Percentiles rank a stretch among this genome's conserved stretches.
These are phyloP conservation scores for Pseudolaguvia tuberculata DNA, from an alignment of 2,113 vertebrate genomes.

Conservation along the genomic window DNA sequence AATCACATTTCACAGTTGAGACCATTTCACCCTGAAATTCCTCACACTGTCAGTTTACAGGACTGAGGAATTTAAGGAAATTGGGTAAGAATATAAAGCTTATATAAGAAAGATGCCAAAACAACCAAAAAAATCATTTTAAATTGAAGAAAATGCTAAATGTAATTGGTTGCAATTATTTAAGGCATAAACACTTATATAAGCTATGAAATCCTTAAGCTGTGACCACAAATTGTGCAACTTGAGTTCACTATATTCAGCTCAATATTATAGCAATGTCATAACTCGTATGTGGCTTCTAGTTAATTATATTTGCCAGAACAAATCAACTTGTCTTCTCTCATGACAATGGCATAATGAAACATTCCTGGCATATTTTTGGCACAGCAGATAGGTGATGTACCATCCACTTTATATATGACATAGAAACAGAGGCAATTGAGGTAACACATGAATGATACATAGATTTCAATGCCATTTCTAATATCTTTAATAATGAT, in stretches of 20 bases:
- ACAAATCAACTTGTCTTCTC: not conserved
- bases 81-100: not conserved
- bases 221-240: not conserved
- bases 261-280: not conserved
- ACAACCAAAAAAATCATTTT: not conserved
- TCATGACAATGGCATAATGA: not conserved
- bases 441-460: too few relatives aligned
- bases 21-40: conserved; percentile 4
- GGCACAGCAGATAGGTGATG: too few relatives aligned
- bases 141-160: not conserved
- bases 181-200: not conserved
- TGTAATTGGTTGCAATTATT: not conserved
- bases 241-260: not conserved
- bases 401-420: too few relatives aligned
- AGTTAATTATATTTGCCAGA: not conserved
- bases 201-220: not conserved
- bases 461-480: too few relatives aligned
- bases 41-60: conserved; percentile 2
- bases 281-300: not conserved
- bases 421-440: too few relatives aligned
- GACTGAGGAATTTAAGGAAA: not conserved
- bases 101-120: conserved; percentile 3
- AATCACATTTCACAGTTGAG: conserved; percentile 36
- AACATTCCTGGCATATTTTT: too few relatives aligned
- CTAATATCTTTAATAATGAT: too few relatives aligned